Percentiles rank a stretch among this genome's conserved stretches.
Conservation (phyloP, 2,888 invertebrate species). For the Pseudococcus viburni region DNA sequence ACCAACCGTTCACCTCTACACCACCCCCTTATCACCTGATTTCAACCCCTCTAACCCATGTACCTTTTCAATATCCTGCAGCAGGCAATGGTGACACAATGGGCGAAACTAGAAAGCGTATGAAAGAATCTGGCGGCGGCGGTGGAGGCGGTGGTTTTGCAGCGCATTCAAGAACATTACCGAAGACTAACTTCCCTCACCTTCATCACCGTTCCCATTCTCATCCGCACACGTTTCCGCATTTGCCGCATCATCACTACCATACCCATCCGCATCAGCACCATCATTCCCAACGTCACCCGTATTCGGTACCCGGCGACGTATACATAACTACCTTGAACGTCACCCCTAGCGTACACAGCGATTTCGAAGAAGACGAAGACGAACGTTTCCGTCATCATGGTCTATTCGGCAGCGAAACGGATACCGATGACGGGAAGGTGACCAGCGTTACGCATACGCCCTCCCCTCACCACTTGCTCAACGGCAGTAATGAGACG, state of each 20-base stretch:
- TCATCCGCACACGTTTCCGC: conserved; percentile 63
- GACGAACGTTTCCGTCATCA: conserved; percentile 60
- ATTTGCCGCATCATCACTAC: conserved; percentile 50
- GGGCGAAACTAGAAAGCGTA: conserved; percentile 67
- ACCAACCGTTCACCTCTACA: too few relatives aligned
- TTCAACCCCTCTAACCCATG: background rate
- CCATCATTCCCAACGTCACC: conserved; percentile 51
- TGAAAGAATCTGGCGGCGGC: conserved; percentile 68
- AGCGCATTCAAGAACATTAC: conserved; percentile 60
- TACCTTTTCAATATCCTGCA: background rate
- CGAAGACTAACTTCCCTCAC: conserved; percentile 64
- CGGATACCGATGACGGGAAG: conserved; percentile 71
- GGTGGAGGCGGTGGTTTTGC: conserved; percentile 68
- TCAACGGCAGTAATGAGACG: conserved; percentile 72
- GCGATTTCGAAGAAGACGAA: conserved; percentile 59
- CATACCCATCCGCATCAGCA: conserved; percentile 43
- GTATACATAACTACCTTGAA: conserved; percentile 21
- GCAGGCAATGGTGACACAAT: conserved; percentile 62
- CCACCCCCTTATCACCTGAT: too few relatives aligned
- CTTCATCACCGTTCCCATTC: conserved; percentile 65
- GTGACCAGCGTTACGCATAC: conserved; percentile 69
- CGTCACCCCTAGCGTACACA: conserved; percentile 32
- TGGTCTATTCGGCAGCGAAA: conserved; percentile 70
- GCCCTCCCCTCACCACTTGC: conserved; percentile 70
- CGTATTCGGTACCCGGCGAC: conserved; percentile 46